A percentile compares a stretch with the other conserved stretches of the same genome.
Evolutionary conservation across 2,888 invertebrate species (phyloP).

Genomic region (Prosopocoilus inquinatus): DNA sequence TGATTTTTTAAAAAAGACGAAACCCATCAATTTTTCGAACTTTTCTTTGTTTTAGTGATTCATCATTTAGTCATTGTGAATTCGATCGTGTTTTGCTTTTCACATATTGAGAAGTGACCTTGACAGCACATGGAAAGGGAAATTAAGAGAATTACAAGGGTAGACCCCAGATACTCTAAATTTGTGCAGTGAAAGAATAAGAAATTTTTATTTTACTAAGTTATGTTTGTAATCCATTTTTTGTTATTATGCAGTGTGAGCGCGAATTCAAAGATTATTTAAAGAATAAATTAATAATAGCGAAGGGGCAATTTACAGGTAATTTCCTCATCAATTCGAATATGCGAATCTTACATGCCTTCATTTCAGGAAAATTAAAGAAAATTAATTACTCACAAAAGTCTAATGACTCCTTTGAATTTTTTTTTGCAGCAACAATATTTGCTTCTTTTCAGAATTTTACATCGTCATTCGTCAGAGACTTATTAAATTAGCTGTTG

Average conservation of each 20-base stretch:
- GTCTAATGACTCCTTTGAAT: slow-evolving; percentile 36
- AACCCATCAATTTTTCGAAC: too few relatives aligned
- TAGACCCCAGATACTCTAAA: slow-evolving; percentile 85
- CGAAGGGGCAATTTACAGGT: slow-evolving; percentile 90
- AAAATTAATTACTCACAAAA: slow-evolving; percentile 93
- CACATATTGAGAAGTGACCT: slow-evolving; percentile 68
- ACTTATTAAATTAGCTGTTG: too few relatives aligned
- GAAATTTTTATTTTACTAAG: slow-evolving; percentile 23
- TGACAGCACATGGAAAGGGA: slow-evolving; percentile 88
- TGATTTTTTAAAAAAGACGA: too few relatives aligned
- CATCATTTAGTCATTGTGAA: too few relatives aligned
- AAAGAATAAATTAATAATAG: slow-evolving; percentile 85
- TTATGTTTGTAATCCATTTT: background rate
- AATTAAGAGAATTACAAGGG: slow-evolving; percentile 78
- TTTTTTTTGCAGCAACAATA: too few relatives aligned
- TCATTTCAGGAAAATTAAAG: slow-evolving; percentile 73
- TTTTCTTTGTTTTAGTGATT: too few relatives aligned
- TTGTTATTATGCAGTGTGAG: slow-evolving; percentile 72
- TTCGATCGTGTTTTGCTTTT: too few relatives aligned
- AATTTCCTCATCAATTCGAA: slow-evolving; percentile 29
- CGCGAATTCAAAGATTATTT: slow-evolving; percentile 95
- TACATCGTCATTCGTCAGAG: too few relatives aligned
- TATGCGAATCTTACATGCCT: background rate
- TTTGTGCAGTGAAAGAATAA: slow-evolving; percentile 79
- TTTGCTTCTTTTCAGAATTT: too few relatives aligned